Conservation (phyloP, 2,113 vertebrate species). For the Rhinoptilus africanus region DNA sequence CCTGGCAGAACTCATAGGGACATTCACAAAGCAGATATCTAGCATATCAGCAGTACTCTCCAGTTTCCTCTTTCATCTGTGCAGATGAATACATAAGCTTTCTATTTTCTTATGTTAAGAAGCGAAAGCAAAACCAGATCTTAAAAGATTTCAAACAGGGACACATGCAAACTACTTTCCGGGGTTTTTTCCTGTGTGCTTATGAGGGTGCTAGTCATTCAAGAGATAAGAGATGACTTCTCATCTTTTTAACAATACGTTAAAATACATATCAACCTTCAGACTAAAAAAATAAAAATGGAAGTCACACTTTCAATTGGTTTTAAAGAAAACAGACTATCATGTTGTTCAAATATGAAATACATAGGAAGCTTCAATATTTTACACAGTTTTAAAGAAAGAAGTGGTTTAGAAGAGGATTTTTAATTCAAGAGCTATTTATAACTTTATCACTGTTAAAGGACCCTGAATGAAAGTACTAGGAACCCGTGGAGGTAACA, state of each 20-base stretch:
- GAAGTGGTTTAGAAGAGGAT: background rate
- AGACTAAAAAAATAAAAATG: background rate
- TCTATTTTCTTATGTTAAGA: background rate
- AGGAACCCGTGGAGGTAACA: background rate
- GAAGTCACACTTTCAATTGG: background rate
- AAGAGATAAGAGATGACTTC: background rate
- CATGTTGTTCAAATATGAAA: background rate
- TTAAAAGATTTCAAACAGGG: background rate
- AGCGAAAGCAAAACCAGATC: background rate
- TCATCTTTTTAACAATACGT: background rate
- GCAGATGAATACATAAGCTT: background rate
- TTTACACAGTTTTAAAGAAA: background rate
- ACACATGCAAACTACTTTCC: background rate
- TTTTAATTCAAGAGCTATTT: background rate
- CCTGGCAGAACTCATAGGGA: background rate
- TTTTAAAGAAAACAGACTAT: background rate
- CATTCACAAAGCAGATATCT: background rate
- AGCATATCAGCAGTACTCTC: background rate
- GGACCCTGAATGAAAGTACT: background rate
- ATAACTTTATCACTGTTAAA: background rate
- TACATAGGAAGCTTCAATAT: background rate
- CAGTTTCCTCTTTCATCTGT: background rate
- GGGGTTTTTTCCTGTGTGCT: rapidly evolving
- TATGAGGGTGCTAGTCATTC: background rate
- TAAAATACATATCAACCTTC: background rate